Evolutionary conservation across 2,113 vertebrate species (phyloP).

Genomic region (Stegostoma tigrinum): DNA sequence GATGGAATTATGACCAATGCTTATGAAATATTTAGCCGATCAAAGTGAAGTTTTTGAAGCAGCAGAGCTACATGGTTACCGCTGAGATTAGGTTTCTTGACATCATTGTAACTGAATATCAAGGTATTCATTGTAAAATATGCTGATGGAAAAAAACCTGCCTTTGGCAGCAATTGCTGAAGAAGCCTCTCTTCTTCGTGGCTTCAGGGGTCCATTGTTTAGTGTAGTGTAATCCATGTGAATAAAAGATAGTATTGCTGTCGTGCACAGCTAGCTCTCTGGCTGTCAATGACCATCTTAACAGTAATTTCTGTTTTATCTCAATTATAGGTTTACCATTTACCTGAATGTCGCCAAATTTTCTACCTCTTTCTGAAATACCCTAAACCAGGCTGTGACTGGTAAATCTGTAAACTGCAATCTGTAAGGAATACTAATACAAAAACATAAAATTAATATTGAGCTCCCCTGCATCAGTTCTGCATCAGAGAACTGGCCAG

Average conservation of each 20-base stretch:
- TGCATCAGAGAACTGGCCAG: background rate
- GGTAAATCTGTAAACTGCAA: background rate
- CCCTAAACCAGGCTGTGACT: background rate
- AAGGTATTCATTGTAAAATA: background rate
- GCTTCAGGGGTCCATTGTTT: background rate
- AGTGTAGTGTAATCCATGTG: background rate
- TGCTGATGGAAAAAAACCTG: background rate
- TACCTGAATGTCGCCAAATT: background rate
- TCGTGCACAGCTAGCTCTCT: background rate
- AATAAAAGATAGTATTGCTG: constrained; percentile 5
- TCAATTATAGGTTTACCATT: background rate
- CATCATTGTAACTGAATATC: background rate
- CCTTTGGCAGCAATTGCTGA: background rate
- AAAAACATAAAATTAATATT: background rate
- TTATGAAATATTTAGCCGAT: background rate
- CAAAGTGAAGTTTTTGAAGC: constrained; percentile 15
- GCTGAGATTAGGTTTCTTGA: background rate
- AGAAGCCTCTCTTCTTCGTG: background rate
- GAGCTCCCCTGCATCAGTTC: background rate
- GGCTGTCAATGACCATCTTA: background rate
- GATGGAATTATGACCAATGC: background rate
- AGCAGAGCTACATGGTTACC: background rate
- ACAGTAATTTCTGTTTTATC: background rate
- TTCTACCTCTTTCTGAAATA: background rate
- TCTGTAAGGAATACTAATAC: background rate